These are phyloP conservation scores for Ctenosaura bakeri DNA, from an alignment of 2,797 vertebrate species.

Conservation along the genomic window DNA sequence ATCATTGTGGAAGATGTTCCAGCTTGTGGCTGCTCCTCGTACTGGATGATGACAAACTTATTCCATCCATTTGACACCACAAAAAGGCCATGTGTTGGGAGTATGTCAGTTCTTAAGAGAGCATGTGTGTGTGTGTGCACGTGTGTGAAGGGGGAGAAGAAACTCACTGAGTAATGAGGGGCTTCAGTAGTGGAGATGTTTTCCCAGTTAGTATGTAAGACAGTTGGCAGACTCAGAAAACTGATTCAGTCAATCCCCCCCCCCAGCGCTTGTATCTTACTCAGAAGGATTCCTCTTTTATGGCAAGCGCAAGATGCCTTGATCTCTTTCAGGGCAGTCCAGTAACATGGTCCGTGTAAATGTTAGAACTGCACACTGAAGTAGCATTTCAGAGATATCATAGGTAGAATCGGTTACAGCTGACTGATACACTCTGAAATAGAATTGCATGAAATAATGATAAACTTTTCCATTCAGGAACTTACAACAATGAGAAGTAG, in stretches of 20 bases:
- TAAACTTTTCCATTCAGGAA: conserved; percentile 54
- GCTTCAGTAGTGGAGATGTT: conserved; percentile 50
- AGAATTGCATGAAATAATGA: conserved; percentile 70
- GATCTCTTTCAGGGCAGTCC: conserved; percentile 58
- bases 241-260: conserved; percentile 49
- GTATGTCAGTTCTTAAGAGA: conserved; percentile 34
- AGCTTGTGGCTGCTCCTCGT: conserved; percentile 58
- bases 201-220: conserved; percentile 52
- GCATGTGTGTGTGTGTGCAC: neutral
- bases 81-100: conserved; percentile 62
- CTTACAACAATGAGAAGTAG: conserved; percentile 43
- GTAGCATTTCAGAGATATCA: conserved; percentile 64
- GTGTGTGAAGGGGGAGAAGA: neutral
- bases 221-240: conserved; percentile 63
- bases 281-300: conserved; percentile 54
- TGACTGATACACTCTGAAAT: conserved; percentile 57
- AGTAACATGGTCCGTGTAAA: conserved; percentile 60
- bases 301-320: conserved; percentile 63
- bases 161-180: conserved; percentile 42
- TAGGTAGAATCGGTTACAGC: conserved; percentile 68
- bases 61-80: conserved; percentile 61
- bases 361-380: conserved; percentile 69
- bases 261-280: neutral
- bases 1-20: conserved; percentile 71
- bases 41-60: conserved; percentile 73